A percentile compares a stretch with the other conserved stretches of the same genome.
These are phyloP conservation scores for Leucophenga maculata DNA, from an alignment of 2,888 invertebrate genomes.

Conservation along the genomic window DNA sequence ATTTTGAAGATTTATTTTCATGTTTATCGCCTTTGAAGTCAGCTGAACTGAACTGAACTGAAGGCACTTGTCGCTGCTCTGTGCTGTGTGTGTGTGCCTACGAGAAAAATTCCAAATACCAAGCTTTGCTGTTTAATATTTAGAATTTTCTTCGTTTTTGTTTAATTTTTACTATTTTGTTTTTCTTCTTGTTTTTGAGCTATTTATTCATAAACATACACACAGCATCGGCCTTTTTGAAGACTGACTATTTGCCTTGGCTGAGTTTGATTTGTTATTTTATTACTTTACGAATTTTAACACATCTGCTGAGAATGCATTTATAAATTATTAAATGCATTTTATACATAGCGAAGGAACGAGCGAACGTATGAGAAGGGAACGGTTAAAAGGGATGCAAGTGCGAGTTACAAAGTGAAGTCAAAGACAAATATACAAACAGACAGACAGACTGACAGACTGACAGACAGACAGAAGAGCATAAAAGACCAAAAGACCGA, in stretches of 20 bases:
- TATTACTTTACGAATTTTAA: slow-evolving; percentile 71
- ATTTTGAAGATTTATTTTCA: slow-evolving; percentile 37
- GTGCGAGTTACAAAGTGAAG: slow-evolving; percentile 5
- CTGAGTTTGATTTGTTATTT: slow-evolving; percentile 64
- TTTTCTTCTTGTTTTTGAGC: slow-evolving; percentile 28
- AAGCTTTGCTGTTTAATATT: slow-evolving; percentile 10
- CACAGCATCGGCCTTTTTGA: slow-evolving; percentile 11
- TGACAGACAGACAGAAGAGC: not conserved
- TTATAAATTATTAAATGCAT: slow-evolving; percentile 56
- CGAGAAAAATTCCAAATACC: not conserved
- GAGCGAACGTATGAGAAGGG: no score
- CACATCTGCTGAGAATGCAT: slow-evolving; percentile 68
- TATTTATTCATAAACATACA: not conserved
- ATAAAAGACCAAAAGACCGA: not conserved
- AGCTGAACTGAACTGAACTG: no score
- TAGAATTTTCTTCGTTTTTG: slow-evolving; percentile 7
- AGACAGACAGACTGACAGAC: not conserved
- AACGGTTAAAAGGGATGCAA: slow-evolving; percentile 53
- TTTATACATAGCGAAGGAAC: slow-evolving; percentile 34
- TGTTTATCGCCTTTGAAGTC: slow-evolving; percentile 47
- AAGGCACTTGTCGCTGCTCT: slow-evolving; percentile 20
- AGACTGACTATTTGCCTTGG: slow-evolving; percentile 18
- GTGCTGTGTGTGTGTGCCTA: not conserved
- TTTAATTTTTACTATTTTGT: slow-evolving; percentile 20
- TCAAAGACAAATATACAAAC: slow-evolving; percentile 7